Base-by-base conservation (phyloP, 1,140 invertebrate genomes). In the Achatina immaculata region DNA sequence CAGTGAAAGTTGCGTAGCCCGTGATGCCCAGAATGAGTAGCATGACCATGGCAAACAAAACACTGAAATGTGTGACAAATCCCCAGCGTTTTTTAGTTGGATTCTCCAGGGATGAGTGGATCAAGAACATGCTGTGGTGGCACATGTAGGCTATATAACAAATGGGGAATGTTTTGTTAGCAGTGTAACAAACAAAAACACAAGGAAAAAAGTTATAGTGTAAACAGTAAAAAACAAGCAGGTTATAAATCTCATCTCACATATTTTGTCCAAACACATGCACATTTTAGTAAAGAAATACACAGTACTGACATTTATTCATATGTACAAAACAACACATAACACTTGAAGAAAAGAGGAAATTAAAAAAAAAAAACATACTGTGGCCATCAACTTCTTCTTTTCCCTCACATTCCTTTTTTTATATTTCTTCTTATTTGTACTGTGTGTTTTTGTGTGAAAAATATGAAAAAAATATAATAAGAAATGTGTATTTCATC, bases 91-190 rank as follows among this genome's bases (percentile, higher is more conserved):
- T 92, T 86, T 95, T 93, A 34, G 93, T 94, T 28, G 95, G 94
- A 76, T 95, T 93, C 86, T 95, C 93, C 87, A 97, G 94, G 28
- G 95, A 96, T 65, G 94, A 93, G 91, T 96, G 96, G 81, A 97
- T 94, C 69, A 97, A 92, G 89, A 97, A 97, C 72, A 95, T 96
- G 86, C 96, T 96, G 91, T 97, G 96, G 88, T 97, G 96, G 87
- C 96, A 97, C 96, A 97, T 96, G 89, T 96, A 97, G 58, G 95
- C 95, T 95, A 87, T 72, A 92, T 83, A 31, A 78, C 28, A 81
- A 71, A 43, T 14, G 4, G 48, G 48, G 48, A 51, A 24, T 51
- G 48, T 14, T 51, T 51, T 14, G 11, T 14, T 14, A 51, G 24
- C 48, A 51, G 24, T 51, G 48, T 51, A 51, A 68, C 14, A 16